phyloP scores from a whole-genome alignment of 2,113 vertebrate genomes.

The Paralichthys olivaceus region DNA sequence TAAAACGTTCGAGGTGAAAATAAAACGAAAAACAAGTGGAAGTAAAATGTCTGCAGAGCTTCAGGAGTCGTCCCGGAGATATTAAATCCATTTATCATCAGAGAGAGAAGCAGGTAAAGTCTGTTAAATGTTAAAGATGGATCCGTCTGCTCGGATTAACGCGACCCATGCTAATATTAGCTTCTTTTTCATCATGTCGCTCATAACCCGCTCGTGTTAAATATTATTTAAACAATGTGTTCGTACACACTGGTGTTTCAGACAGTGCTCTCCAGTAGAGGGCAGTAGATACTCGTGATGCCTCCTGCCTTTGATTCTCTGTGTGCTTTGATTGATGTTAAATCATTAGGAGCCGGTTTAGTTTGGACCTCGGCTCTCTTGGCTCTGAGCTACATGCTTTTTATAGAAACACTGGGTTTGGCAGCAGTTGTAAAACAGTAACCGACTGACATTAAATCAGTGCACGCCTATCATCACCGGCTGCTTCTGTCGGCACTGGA shows the following conservation, averaged over 20 bases:
- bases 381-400: constrained; percentile 9
- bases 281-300: constrained; percentile 4
- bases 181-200: no score
- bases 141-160: no score
- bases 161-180: no score
- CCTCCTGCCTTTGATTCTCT: not conserved
- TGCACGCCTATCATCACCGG: constrained; percentile 1
- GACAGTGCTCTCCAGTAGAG: constrained; percentile 3
- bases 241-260: not conserved
- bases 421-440: constrained; percentile 5
- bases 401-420: constrained; percentile 6
- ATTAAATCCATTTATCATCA: not conserved
- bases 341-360: constrained; percentile 17
- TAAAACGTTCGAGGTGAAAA: not conserved
- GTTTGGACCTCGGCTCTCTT: constrained; percentile 26
- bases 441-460: not conserved
- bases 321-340: not conserved
- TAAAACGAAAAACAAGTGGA: not conserved
- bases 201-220: not conserved
- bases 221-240: not conserved
- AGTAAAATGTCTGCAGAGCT: not conserved
- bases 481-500: not conserved
- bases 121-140: no score
- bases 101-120: no score
- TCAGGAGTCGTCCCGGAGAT: not conserved